phyloP scores from a whole-genome alignment of 2,113 vertebrate species.

The Sarotherodon lohbergeri region DNA sequence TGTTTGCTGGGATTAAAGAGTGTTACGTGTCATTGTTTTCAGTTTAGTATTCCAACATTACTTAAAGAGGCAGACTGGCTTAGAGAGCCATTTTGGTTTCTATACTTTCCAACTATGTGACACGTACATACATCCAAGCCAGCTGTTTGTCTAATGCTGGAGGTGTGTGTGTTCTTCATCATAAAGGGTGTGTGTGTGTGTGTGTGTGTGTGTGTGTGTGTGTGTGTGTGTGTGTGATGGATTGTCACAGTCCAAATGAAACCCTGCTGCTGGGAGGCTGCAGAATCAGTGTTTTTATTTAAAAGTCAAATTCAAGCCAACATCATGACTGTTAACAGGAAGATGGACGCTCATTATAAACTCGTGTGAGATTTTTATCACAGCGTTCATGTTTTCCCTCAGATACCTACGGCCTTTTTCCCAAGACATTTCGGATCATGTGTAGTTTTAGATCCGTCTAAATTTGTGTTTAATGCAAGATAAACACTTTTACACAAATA shows the following conservation, averaged over 20 bases:
- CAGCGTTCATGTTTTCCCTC: not conserved
- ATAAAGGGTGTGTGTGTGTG: not conserved
- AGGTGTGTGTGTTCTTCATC: slow-evolving; percentile 29
- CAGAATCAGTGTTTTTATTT: slow-evolving; percentile 16
- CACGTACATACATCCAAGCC: slow-evolving; percentile 19
- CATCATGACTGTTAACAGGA: not conserved
- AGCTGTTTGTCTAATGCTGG: slow-evolving; percentile 52
- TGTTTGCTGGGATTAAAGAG: not conserved
- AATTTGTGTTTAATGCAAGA: not conserved
- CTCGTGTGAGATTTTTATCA: not conserved
- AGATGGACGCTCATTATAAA: not conserved
- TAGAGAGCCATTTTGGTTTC: not conserved
- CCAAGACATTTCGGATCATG: not conserved
- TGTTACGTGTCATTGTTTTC: not conserved
- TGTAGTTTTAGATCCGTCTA: not conserved
- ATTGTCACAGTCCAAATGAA: slow-evolving; percentile 41
- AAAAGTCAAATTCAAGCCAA: not conserved
- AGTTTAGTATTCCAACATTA: not conserved
- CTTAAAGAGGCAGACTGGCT: not conserved
- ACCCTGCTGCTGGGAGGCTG: slow-evolving; percentile 18
- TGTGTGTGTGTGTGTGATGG: slow-evolving; percentile 7
- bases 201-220: not conserved
- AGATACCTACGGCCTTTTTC: not conserved
- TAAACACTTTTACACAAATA: not conserved
- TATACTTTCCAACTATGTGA: slow-evolving; percentile 46